Evolutionary conservation across 2,888 invertebrate genomes (phyloP).

Genomic region (Melipona bicolor): DNA sequence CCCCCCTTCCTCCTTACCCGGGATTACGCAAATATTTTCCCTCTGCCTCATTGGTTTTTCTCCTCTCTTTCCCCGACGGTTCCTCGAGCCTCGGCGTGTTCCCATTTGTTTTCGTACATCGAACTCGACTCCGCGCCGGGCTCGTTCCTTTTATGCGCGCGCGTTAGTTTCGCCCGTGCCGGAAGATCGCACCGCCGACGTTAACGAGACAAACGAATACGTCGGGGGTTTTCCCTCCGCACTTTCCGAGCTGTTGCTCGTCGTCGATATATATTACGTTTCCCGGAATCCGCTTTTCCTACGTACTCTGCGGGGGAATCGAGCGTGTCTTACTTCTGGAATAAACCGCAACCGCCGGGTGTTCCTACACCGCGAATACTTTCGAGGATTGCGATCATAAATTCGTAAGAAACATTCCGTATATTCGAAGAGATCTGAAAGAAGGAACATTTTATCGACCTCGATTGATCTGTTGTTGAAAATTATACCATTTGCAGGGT

Average conservation of each 20-base stretch:
- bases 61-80: not conserved
- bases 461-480: too few relatives aligned
- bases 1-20: not conserved
- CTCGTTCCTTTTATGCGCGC: slow-evolving; percentile 33
- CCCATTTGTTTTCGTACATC: slow-evolving; percentile 48
- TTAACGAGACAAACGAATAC: slow-evolving; percentile 34
- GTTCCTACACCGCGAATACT: not conserved
- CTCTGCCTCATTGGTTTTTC: slow-evolving; percentile 36
- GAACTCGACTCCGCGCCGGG: slow-evolving; percentile 5
- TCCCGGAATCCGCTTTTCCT: not conserved
- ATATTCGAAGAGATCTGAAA: too few relatives aligned
- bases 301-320: not conserved
- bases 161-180: slow-evolving; percentile 12
- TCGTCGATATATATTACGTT: not conserved
- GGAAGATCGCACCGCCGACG: slow-evolving; percentile 10
- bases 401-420: not conserved
- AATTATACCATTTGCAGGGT: too few relatives aligned
- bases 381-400: not conserved
- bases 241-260: not conserved
- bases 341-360: not conserved
- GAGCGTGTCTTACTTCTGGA: not conserved
- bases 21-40: slow-evolving; percentile 60
- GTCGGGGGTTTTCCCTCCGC: not conserved
- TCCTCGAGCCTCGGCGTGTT: slow-evolving; percentile 19
- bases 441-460: too few relatives aligned